phyloP scores from a whole-genome alignment of 2,113 vertebrate genomes.

The Parotia lawesii region DNA sequence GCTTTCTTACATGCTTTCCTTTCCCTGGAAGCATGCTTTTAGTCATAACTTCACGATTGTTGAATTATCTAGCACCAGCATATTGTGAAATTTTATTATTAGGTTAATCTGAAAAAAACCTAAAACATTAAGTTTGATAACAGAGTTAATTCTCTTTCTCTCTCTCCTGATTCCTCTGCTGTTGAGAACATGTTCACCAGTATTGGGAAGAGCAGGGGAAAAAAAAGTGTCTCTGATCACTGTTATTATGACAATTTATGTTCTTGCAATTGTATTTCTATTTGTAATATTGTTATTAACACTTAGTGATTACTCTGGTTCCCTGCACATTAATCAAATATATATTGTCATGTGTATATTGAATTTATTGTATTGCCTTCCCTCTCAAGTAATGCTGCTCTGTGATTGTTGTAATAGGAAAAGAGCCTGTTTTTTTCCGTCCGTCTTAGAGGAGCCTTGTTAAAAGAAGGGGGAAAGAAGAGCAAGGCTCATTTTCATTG shows the following conservation, averaged over 20 bases:
- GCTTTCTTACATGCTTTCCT: not conserved
- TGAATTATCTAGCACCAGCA: not conserved
- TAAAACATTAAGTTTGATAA: not conserved
- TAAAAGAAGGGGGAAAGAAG: not conserved
- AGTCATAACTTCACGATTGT: not conserved
- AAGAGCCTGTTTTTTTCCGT: not conserved
- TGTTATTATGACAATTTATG: not conserved
- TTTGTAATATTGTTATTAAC: not conserved
- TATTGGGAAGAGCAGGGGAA: not conserved
- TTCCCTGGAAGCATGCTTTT: not conserved
- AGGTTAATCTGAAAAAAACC: not conserved
- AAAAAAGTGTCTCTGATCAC: not conserved
- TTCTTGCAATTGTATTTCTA: not conserved
- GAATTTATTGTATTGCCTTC: not conserved
- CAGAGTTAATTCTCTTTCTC: not conserved
- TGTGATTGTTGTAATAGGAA: not conserved
- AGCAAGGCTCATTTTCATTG: not conserved
- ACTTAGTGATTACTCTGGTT: not conserved
- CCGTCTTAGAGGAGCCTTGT: not conserved
- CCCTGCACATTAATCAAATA: not conserved
- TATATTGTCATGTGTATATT: not conserved
- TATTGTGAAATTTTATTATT: not conserved
- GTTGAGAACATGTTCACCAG: not conserved
- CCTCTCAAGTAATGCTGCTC: not conserved
- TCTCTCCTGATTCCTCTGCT: not conserved